Evolutionary conservation across 2,888 invertebrate species (phyloP), one percentile per base, ranked within the genome.

Genomic region (Platycnemis pennipes): DNA sequence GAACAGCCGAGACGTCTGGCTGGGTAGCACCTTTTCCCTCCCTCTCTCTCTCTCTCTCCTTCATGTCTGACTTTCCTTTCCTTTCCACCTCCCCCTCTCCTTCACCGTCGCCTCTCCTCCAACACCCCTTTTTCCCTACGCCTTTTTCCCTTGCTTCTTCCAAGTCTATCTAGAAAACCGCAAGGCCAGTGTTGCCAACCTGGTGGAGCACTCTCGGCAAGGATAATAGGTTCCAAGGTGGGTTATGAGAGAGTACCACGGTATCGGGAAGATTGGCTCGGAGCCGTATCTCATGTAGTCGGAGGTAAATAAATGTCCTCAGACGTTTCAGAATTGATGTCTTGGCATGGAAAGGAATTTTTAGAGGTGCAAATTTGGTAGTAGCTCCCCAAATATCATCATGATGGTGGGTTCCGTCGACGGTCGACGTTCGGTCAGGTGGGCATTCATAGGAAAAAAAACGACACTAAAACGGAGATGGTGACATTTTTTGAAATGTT

Each of bases 131-230:
- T 63, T 63, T 53, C 44, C 89, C 91, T 91, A 63, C 69, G 69
- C 91, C 44, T 69, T 69, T 91, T 91, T 91, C 91, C 63, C 49
- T 88, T 46, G 46, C 45, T 88, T 88, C 88, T 87, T 89, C 89
- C 91, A 91, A 91, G 91, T 91, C 91, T 91, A 63, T 63, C 91
- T 91, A 91, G 91, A 91, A 91, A 91, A 91, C 91, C 91, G 91
- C 91, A 91, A 91, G 91, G 91, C 13, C 91, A 91, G 91, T 63
- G 91, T 69, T 91, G 69, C 91, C 91, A 91, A 91, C 63, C 91
- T 63, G 63, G 46, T 42, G 37, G 91, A n/a, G 69, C 63, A 91
- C 69, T 69, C 91, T 42, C 63, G 63, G 26, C 19, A n/a, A 7
- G 49, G 44, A 44, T 63, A 63, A 44, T 16, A 44, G 91, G 63